Base-by-base conservation (phyloP, 1,140 invertebrate genomes). In the Sycophaga agraensis region DNA sequence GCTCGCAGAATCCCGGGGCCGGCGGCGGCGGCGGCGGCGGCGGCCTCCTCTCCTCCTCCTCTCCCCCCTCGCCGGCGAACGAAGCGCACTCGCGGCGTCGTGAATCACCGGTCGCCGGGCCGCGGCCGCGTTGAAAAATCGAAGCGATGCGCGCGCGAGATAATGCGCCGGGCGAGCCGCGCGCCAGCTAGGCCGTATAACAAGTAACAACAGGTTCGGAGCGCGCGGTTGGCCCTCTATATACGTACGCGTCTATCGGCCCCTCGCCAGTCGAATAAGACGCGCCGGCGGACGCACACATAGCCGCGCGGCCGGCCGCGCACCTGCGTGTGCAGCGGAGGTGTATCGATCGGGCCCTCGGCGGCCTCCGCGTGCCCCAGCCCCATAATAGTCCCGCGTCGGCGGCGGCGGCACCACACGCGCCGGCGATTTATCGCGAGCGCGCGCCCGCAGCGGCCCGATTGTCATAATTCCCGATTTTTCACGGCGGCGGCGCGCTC, bases 141-240 rank as follows among this genome's bases (percentile, higher is more conserved):
- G 48, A 22, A 22, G 17, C 57, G 57, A 59, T 59, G n/a, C 57
- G 39, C 48, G 14, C 7, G 14, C 39, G 48, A 59, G 57, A 59
- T 59, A 59, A 51, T 51, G 24, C 26, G 37, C 21, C 28, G 26
- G 11, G 28, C 28, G 28, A 31, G 28, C 28, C 5, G 28, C 28
- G 28, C 5, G 4, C 28, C 7, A 31, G 37, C 37, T 54, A 54
- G 45, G 21, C 43, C 45, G 12, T 5, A 19, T 34, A 59, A 50
- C 37, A 22, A 59, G 45, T 26, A 50, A 59, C 35, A 50, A 46
- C 22, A 50, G 35, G 34, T 50, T 35, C 34, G n/a, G 3, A 4
- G 40, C 19, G 9, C 8, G 34, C 8, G n/a, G 19, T 21, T 31
- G 7, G 8, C 48, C 31, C 16, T 9, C 24, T n/a, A 8, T 48